Conservation (phyloP, 2,888 invertebrate genomes). For the Timema podura region DNA sequence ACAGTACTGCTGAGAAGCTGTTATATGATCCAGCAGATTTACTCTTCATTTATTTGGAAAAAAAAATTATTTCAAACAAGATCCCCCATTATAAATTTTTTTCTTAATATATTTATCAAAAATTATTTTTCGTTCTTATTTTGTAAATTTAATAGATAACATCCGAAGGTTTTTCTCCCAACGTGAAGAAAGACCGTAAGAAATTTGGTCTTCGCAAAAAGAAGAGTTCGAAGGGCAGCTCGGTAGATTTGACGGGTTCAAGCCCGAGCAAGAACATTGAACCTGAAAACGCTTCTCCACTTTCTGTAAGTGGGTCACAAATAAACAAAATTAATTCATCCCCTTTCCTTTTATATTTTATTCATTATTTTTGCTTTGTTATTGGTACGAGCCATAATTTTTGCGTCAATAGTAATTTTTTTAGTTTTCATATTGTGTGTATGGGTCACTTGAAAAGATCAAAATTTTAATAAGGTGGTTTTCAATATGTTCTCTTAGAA, state of each 20-base stretch:
- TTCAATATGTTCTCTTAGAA: too few relatives aligned
- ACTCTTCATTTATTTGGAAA: neutral
- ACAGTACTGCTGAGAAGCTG: too few relatives aligned
- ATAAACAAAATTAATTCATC: too few relatives aligned
- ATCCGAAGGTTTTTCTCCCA: constrained; percentile 57
- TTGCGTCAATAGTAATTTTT: too few relatives aligned
- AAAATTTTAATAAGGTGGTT: too few relatives aligned
- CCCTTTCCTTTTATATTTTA: too few relatives aligned
- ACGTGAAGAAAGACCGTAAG: constrained; percentile 63
- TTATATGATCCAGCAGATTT: too few relatives aligned
- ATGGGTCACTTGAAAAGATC: too few relatives aligned
- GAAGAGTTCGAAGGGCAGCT: constrained; percentile 59
- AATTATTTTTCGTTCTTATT: neutral
- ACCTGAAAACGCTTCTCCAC: constrained; percentile 45
- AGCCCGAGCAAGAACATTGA: constrained; percentile 40
- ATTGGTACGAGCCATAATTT: too few relatives aligned
- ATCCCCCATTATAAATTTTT: neutral
- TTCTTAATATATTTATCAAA: neutral
- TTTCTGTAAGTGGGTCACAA: constrained; percentile 42
- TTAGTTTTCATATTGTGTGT: too few relatives aligned
- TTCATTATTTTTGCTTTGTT: too few relatives aligned
- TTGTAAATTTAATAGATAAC: constrained; percentile 22
- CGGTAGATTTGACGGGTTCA: constrained; percentile 54
- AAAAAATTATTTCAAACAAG: neutral
- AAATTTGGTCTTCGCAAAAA: constrained; percentile 67